These are phyloP conservation scores for Agrotis ipsilon DNA, from an alignment of 2,888 invertebrate genomes.

Conservation along the genomic window DNA sequence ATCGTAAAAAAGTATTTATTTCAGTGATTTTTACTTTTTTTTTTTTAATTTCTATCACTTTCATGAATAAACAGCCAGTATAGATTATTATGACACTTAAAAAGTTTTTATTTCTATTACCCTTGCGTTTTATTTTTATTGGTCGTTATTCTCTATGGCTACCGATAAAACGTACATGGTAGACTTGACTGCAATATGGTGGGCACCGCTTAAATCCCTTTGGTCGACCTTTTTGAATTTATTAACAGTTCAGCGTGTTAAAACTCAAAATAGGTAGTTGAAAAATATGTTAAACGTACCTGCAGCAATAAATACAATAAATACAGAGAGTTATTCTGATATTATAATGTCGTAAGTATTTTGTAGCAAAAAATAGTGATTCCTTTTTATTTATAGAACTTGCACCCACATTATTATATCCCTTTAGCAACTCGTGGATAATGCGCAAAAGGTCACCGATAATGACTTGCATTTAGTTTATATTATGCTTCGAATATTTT, in stretches of 20 bases:
- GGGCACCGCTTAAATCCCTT: constrained; percentile 19
- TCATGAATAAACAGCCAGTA: constrained; percentile 8
- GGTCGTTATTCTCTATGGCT: constrained; percentile 70
- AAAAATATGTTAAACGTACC: background rate
- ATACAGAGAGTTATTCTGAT: background rate
- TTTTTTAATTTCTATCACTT: background rate
- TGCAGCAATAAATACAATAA: background rate
- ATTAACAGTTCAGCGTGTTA: background rate
- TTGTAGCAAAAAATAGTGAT: background rate
- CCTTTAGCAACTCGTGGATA: constrained; percentile 8
- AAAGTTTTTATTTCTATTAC: constrained; percentile 18
- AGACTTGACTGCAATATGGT: constrained; percentile 15
- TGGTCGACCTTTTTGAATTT: background rate
- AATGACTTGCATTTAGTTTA: background rate
- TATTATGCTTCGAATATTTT: constrained; percentile 1
- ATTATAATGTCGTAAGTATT: background rate
- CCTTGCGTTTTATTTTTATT: constrained; percentile 74
- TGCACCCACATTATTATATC: background rate
- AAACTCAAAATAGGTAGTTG: background rate
- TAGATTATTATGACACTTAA: background rate
- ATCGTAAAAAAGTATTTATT: too few species aligned
- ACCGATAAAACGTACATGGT: constrained; percentile 52
- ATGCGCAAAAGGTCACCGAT: background rate
- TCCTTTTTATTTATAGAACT: constrained; percentile 17
- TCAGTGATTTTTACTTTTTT: too few species aligned